A percentile compares a stretch with the other conserved stretches of the same genome.
These are phyloP conservation scores for Molothrus aeneus DNA, from an alignment of 2,797 vertebrate species.

Conservation along the genomic window DNA sequence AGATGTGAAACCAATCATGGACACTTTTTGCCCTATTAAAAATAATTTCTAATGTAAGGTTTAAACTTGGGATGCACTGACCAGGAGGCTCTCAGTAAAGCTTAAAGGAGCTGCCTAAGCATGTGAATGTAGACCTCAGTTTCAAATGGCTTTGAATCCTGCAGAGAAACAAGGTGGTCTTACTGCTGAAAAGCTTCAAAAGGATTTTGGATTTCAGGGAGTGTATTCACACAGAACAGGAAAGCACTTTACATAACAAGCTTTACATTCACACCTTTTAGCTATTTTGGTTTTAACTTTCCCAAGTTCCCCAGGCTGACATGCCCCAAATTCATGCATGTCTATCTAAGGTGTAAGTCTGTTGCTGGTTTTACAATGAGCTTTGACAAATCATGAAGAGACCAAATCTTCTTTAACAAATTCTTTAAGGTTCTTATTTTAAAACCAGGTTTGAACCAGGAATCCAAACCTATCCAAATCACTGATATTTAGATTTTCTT, in stretches of 20 bases:
- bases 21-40: rapidly evolving
- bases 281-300: conserved; percentile 53
- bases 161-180: background rate
- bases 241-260: conserved; percentile 4
- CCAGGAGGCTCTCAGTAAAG: background rate
- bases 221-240: background rate
- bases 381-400: background rate
- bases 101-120: background rate
- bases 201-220: background rate
- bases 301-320: conserved; percentile 16
- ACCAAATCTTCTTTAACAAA: background rate
- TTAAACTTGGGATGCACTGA: background rate
- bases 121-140: background rate
- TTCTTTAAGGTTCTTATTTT: background rate
- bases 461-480: background rate
- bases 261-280: conserved; percentile 33
- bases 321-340: background rate
- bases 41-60: background rate
- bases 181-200: background rate
- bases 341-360: background rate
- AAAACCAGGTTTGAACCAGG: background rate
- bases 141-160: background rate
- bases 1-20: background rate
- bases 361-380: background rate
- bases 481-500: background rate